phyloP scores from a whole-genome alignment of 1,140 invertebrate species.

The Myzus persicae region DNA sequence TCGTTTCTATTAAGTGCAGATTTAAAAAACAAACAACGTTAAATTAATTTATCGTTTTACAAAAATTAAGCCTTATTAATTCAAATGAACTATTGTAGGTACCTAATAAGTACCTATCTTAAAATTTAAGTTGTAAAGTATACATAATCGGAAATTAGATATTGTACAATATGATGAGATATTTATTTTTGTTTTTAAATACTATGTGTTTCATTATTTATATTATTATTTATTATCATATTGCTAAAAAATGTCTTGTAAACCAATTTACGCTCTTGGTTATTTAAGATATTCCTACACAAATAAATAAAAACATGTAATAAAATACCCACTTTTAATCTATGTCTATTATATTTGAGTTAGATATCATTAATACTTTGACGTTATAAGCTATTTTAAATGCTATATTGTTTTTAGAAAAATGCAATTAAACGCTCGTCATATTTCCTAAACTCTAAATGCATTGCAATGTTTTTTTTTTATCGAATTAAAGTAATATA shows the following conservation, averaged over 20 bases:
- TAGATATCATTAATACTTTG: neutral
- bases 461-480: neutral
- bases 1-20: neutral
- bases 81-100: neutral
- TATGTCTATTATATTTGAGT: neutral
- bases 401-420: neutral
- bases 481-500: neutral
- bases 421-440: neutral
- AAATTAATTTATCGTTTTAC: neutral
- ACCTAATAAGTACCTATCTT: neutral
- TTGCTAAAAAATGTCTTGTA: neutral
- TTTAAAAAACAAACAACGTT: neutral
- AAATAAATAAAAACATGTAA: constrained; percentile 10
- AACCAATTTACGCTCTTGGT: neutral
- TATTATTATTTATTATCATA: neutral
- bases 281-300: neutral
- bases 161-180: neutral
- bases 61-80: neutral
- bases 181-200: neutral
- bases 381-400: neutral
- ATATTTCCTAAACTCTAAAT: neutral
- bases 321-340: neutral
- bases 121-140: neutral
- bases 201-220: neutral
- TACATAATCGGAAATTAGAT: neutral